Evolutionary conservation across 1,140 invertebrate species (phyloP).

Genomic region (Zaprionus camerounensis): DNA sequence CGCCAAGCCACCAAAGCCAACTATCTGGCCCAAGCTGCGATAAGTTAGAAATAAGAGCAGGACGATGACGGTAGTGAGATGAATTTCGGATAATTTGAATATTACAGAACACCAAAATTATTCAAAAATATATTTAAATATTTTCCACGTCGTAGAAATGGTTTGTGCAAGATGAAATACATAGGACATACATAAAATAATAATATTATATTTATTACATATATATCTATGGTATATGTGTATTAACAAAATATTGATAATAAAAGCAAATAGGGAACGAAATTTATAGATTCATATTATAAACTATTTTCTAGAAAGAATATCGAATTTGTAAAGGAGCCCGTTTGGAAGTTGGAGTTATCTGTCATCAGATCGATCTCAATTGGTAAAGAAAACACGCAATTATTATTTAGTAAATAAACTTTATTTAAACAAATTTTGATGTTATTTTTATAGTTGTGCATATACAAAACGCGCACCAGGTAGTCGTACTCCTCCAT

Average conservation of each 20-base stretch:
- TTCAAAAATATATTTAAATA: no score
- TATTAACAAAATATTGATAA: no score
- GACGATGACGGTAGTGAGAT: neutral
- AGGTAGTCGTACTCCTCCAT: conserved; percentile 64
- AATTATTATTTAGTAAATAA: conserved; percentile 44
- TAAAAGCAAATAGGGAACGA: no score
- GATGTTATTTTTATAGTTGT: conserved; percentile 21
- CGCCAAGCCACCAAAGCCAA: conserved; percentile 67
- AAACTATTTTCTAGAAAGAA: no score
- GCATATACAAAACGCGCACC: conserved; percentile 43
- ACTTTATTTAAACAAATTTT: conserved; percentile 45
- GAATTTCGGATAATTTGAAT: no score
- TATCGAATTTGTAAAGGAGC: neutral
- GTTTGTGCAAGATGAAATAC: no score
- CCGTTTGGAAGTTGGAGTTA: neutral
- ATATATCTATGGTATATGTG: no score
- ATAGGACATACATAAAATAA: no score
- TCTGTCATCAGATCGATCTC: conserved; percentile 50
- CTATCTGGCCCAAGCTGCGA: conserved; percentile 68
- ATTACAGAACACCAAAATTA: no score
- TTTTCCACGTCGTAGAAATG: no score
- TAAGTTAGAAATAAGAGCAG: conserved; percentile 10
- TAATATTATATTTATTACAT: no score
- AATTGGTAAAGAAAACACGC: conserved; percentile 35
- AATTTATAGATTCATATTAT: no score